Percentiles rank a stretch among this genome's conserved stretches.
Conservation (phyloP, 2,113 vertebrate genomes). For the Cavia aperea region DNA sequence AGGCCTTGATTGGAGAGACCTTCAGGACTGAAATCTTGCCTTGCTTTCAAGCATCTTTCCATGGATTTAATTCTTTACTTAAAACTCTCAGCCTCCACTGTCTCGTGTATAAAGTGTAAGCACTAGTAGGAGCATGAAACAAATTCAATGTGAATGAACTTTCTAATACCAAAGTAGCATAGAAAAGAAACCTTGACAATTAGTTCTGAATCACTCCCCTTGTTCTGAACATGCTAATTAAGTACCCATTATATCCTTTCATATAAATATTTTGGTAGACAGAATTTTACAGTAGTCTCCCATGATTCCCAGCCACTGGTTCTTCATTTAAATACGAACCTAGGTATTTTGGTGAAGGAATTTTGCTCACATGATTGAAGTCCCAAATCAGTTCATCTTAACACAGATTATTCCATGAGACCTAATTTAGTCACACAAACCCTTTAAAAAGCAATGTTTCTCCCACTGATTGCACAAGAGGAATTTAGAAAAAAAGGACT, state of each 20-base stretch:
- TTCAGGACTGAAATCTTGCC: background rate
- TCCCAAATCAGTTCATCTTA: background rate
- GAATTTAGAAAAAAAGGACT: background rate
- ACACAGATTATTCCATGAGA: background rate
- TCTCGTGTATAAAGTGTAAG: background rate
- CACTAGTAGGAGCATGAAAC: background rate
- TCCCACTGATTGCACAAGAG: background rate
- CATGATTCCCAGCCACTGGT: background rate
- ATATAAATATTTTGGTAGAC: background rate
- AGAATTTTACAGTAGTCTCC: background rate
- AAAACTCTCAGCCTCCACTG: background rate
- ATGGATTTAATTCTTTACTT: background rate
- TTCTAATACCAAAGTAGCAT: background rate
- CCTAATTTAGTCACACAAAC: background rate
- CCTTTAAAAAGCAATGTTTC: background rate
- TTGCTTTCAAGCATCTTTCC: background rate
- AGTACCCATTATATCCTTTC: background rate
- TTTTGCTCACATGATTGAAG: background rate
- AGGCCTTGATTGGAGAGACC: background rate
- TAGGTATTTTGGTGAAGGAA: background rate
- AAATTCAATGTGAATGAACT: background rate
- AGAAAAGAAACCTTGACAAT: background rate
- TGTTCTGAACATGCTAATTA: background rate
- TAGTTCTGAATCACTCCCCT: background rate
- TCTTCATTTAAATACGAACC: background rate